A percentile compares a stretch with the other conserved stretches of the same genome.
phyloP scores from a whole-genome alignment of 30 jellyfish, hydroid and myxozoan species.

The Nemopilema nomurai region DNA sequence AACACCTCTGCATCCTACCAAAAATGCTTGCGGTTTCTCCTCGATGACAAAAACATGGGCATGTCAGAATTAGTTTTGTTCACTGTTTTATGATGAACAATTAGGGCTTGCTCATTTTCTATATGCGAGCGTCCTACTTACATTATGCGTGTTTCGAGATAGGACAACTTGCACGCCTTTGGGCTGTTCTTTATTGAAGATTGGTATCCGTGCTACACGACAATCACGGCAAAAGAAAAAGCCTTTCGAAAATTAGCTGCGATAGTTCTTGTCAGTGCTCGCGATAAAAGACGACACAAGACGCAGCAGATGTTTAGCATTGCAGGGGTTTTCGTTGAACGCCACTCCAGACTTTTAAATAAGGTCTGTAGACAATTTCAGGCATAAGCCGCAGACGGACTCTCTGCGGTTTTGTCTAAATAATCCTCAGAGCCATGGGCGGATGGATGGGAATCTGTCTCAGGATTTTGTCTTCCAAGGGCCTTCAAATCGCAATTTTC shows the following conservation, averaged over 20 bases:
- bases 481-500: neutral
- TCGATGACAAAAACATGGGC: no score
- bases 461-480: neutral
- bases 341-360: neutral
- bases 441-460: neutral
- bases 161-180: neutral
- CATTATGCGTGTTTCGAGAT: neutral
- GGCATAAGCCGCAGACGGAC: neutral
- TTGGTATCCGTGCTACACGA: neutral
- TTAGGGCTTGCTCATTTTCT: no score
- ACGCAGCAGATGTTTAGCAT: neutral
- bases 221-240: neutral
- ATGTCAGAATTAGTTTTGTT: no score
- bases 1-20: no score
- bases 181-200: neutral
- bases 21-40: no score
- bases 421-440: neutral
- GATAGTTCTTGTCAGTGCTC: neutral
- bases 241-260: neutral
- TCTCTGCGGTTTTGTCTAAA: neutral
- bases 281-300: neutral
- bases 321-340: neutral
- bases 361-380: neutral
- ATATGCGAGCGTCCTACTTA: no score
- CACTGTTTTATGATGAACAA: no score